Base-by-base conservation (phyloP, 2,797 vertebrate species). In the Liasis olivaceus region DNA sequence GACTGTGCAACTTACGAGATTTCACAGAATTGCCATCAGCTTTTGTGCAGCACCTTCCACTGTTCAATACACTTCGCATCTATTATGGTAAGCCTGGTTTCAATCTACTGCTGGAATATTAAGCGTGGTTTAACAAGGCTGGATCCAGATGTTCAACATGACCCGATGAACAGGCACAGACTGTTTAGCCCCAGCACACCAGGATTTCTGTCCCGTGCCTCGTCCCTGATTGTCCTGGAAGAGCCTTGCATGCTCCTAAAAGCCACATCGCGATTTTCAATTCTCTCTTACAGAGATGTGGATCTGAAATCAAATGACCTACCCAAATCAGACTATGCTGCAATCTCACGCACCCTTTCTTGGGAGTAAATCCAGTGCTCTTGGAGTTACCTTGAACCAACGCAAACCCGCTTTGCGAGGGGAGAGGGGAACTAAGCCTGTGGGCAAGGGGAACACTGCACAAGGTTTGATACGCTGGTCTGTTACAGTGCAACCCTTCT, bases 151-250 rank as follows among this genome's bases (percentile, higher is more conserved):
- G 22, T 62, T 85, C 62, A 66, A 17, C 87, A 8, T 63, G 93
- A 96, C 91, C 94, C 28, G 72, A 84, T 92, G 93, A 95, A 97
- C 94, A 94, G 93, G 97, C 96, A 89, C 7, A 72, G 64, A 36
- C 51, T 51, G 72, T 77, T 77, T 22, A 77, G 72, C 1, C 11
- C 17, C 17, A 42, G 9, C 72, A 42, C 36, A 47, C 0, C 36
- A 4, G 36, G 36, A 47, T 81, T 81, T 22, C 72, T 22, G 17
- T 4, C 72, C 17, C 17, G 1, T 22, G 36, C 22, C 72, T 42
- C 72, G 42, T 9, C 36, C 9, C 31, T 47, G 72, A 81, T 81
- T 47, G 17, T 24, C 11, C 72, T 42, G 36, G 36, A 81, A 81
- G 36, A 81, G 72, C 36, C 72, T 9, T 47, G 36, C 36, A 42